Evolutionary conservation across 2,797 vertebrate species (phyloP), one percentile per base, ranked within the genome.

Genomic region (Lepus oiostolus): DNA sequence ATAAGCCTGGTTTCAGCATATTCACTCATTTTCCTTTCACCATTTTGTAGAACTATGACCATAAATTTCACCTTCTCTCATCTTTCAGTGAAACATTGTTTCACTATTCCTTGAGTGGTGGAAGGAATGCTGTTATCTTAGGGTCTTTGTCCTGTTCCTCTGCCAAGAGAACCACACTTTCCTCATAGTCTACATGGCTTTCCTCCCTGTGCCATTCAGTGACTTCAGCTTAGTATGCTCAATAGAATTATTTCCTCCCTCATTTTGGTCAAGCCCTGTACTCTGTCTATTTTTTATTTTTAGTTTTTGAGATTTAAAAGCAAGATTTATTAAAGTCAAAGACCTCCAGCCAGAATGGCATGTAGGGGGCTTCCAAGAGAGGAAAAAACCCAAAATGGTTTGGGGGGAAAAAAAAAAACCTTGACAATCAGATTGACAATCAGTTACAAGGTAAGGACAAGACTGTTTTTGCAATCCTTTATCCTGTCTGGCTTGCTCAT

Each of bases 61-160:
- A 65, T 10, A 85, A 30, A 91, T 54, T 89, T 12, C 80, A 30
- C 19, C 28, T 82, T 81, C 52, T 84, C 32, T 94, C 30, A 76
- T 54, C 62, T 92, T 75, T 84, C 54, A 84, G 12, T 87, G 62
- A 83, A 88, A 65, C 38, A 2, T 24, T 85, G 79, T 95, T 35
- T 50, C 30, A 22, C 85, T 87, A 42, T 76, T 82, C 38, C 50
- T 91, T 81, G 22, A 79, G 75, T 21, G 52, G n/a, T 14, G 35
- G 26, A 60, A 72, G n/a, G 58, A 72, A 54, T 47, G 21, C 65
- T 72, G 14, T 83, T 67, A 79, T 72, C 65, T 76, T 32, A 8
- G 47, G n/a, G 28, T 84, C n/a, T 87, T 91, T 42, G 65, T 38
- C 22, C 16, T 60, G 6, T 93, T 95, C 21, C 67, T 88, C 21